Conservation (phyloP, 2,888 invertebrate genomes). For the Ommatoiulus sabulosus region DNA sequence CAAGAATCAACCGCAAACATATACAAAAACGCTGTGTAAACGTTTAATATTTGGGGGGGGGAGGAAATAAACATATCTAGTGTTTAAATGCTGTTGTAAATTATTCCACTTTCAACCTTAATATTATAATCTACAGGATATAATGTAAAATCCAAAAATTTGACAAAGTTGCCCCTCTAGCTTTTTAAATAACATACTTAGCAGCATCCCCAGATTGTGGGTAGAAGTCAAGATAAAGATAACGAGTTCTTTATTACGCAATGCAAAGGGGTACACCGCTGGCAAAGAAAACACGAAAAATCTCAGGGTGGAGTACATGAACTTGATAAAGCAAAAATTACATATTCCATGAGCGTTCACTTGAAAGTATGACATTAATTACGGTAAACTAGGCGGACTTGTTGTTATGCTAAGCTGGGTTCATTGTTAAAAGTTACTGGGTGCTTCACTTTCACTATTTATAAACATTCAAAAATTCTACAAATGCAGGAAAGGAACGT, state of each 20-base stretch:
- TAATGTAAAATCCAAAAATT: neutral
- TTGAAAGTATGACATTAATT: neutral
- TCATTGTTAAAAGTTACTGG: neutral
- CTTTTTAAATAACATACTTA: neutral
- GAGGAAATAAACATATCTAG: neutral
- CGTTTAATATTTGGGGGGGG: no score
- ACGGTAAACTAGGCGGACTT: neutral
- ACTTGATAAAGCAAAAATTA: slow-evolving; percentile 5
- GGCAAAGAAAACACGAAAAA: neutral
- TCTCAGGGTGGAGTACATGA: neutral
- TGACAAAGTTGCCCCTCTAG: neutral
- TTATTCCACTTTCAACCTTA: neutral
- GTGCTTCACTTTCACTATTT: neutral
- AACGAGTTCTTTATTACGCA: neutral
- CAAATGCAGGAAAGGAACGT: neutral
- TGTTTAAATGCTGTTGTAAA: neutral
- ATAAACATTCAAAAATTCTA: neutral
- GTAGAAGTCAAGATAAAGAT: neutral
- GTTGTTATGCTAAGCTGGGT: neutral
- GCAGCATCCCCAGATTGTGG: neutral
- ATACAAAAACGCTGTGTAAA: no score
- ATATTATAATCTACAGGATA: no score
- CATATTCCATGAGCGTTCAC: neutral
- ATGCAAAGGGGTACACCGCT: neutral
- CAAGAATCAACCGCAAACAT: no score